phyloP scores from a whole-genome alignment of 2,797 vertebrate genomes.

The Eupleurogrammus muticus region DNA sequence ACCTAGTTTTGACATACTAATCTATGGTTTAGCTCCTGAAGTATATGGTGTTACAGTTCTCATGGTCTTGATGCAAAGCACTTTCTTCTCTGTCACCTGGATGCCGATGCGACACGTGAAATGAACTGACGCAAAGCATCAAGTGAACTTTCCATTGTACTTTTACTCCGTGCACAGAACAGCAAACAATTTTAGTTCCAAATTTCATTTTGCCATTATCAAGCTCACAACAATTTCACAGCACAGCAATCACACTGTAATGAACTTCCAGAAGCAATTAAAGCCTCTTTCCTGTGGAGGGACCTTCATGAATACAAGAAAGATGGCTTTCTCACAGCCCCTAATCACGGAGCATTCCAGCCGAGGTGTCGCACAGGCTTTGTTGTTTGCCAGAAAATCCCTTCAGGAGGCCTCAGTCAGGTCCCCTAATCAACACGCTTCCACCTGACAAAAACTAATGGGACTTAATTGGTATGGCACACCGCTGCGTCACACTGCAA shows the following conservation, averaged over 20 bases:
- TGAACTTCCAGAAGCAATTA: constrained; percentile 84
- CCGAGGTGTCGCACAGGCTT: constrained; percentile 60
- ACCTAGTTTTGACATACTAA: not conserved
- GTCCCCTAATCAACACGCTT: constrained; percentile 66
- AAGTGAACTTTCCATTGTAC: constrained; percentile 40
- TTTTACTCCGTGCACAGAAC: constrained; percentile 16
- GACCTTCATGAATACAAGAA: constrained; percentile 74
- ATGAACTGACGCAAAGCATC: constrained; percentile 26
- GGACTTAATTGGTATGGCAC: constrained; percentile 57
- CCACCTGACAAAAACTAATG: constrained; percentile 58
- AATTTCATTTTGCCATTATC: constrained; percentile 75
- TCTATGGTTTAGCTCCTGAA: too few species aligned
- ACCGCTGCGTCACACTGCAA: constrained; percentile 35
- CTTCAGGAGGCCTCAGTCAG: constrained; percentile 62
- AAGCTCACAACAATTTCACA: constrained; percentile 81
- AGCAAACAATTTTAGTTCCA: constrained; percentile 62
- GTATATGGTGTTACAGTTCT: not conserved
- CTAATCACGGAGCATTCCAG: constrained; percentile 73
- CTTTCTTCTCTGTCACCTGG: constrained; percentile 35
- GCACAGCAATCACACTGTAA: constrained; percentile 81
- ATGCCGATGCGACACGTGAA: constrained; percentile 31
- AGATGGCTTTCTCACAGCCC: constrained; percentile 53
- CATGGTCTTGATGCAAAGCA: constrained; percentile 16
- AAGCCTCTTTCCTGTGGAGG: constrained; percentile 72
- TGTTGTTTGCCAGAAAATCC: constrained; percentile 67